Evolutionary conservation across 2,888 invertebrate species (phyloP).

Genomic region (Hedychridium roseum): DNA sequence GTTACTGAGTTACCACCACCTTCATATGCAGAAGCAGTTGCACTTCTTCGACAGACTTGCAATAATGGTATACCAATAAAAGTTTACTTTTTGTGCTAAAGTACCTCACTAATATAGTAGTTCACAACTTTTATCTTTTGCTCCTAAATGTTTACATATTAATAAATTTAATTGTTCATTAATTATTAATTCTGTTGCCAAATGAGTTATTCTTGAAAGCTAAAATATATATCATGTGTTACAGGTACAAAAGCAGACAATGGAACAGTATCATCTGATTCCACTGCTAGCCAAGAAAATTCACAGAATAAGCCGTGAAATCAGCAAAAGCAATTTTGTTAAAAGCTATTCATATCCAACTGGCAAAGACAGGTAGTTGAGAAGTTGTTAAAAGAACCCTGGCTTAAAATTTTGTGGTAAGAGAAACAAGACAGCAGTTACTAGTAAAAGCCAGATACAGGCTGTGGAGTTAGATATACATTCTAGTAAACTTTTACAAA

Average conservation of each 20-base stretch:
- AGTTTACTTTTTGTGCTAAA: neutral
- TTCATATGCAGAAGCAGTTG: conserved; percentile 70
- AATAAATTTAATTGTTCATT: conserved; percentile 6
- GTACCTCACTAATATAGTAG: neutral
- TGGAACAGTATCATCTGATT: conserved; percentile 23
- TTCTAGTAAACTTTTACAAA: too few species aligned
- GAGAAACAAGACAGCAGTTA: too few species aligned
- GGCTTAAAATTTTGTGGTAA: too few species aligned
- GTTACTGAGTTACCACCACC: conserved; percentile 70
- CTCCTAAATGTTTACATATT: conserved; percentile 4
- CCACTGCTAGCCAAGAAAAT: conserved; percentile 18
- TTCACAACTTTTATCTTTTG: neutral
- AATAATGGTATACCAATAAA: conserved; percentile 38
- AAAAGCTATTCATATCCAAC: too few species aligned
- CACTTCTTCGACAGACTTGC: conserved; percentile 47
- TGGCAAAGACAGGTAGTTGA: too few species aligned
- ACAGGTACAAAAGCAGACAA: conserved; percentile 37
- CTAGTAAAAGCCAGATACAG: too few species aligned
- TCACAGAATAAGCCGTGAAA: conserved; percentile 31
- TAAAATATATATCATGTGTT: neutral
- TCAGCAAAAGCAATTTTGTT: too few species aligned
- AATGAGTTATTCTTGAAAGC: too few species aligned
- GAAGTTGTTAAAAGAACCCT: too few species aligned
- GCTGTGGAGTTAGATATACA: too few species aligned
- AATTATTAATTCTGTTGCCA: too few species aligned